phyloP scores from a whole-genome alignment of 2,888 invertebrate genomes.

The Tethea ocularis region DNA sequence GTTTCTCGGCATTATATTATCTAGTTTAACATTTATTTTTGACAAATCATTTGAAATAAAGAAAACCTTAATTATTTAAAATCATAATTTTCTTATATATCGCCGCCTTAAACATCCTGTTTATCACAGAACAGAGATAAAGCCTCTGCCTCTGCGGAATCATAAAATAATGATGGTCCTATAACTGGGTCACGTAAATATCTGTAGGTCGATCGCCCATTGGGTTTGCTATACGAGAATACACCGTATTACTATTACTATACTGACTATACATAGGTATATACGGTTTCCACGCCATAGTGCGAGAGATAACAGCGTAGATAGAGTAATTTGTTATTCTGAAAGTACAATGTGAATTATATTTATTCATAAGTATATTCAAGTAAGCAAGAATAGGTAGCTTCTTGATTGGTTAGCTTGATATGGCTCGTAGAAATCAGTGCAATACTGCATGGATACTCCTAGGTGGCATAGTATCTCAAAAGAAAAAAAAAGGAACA shows the following conservation, averaged over 20 bases:
- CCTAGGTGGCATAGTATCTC: no score
- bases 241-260: neutral
- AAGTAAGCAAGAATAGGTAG: no score
- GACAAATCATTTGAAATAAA: no score
- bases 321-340: neutral
- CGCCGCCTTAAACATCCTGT: neutral
- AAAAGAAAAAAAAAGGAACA: no score
- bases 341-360: neutral
- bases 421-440: no score
- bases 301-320: neutral
- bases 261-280: neutral
- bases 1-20: no score
- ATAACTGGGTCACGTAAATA: constrained; percentile 18
- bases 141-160: constrained; percentile 4
- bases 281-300: neutral
- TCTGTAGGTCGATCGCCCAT: constrained; percentile 14
- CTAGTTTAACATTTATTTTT: no score
- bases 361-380: neutral
- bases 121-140: neutral
- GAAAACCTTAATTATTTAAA: no score
- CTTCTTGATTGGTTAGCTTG: no score
- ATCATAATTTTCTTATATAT: no score
- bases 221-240: neutral
- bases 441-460: no score
- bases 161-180: constrained; percentile 13